Conservation (phyloP, 2,888 invertebrate species). For the Cataglyphis livida region DNA sequence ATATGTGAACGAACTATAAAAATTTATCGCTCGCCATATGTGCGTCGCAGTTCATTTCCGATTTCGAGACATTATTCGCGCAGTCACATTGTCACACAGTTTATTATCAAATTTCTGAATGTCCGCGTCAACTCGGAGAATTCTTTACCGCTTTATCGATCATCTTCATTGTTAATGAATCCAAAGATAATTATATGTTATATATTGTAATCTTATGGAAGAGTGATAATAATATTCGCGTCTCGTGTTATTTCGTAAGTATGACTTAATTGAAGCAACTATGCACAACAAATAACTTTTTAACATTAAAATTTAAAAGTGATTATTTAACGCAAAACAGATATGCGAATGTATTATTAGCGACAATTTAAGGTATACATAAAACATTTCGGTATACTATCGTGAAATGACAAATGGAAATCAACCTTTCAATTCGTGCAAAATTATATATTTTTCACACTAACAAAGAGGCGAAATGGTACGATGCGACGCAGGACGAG, state of each 20-base stretch:
- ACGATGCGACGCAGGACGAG: neutral
- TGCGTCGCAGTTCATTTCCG: constrained; percentile 10
- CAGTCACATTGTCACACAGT: neutral
- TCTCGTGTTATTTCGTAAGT: neutral
- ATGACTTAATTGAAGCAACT: neutral
- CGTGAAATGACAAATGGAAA: constrained; percentile 18
- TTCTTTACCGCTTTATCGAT: neutral
- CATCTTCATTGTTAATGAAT: neutral
- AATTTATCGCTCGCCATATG: constrained; percentile 22
- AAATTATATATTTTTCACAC: constrained; percentile 20
- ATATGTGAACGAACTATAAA: constrained; percentile 11
- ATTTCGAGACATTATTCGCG: constrained; percentile 16
- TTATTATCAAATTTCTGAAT: constrained; percentile 7
- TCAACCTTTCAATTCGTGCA: neutral
- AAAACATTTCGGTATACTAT: neutral
- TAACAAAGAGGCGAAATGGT: neutral
- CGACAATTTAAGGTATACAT: neutral
- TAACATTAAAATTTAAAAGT: neutral
- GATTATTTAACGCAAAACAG: neutral
- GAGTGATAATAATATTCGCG: neutral
- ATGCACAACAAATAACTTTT: neutral
- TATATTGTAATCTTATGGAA: neutral
- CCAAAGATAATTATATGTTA: neutral
- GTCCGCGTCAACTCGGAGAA: neutral
- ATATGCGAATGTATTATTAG: neutral